These are phyloP conservation scores for Nerophis lumbriciformis DNA, from an alignment of 2,113 vertebrate species.

Conservation along the genomic window DNA sequence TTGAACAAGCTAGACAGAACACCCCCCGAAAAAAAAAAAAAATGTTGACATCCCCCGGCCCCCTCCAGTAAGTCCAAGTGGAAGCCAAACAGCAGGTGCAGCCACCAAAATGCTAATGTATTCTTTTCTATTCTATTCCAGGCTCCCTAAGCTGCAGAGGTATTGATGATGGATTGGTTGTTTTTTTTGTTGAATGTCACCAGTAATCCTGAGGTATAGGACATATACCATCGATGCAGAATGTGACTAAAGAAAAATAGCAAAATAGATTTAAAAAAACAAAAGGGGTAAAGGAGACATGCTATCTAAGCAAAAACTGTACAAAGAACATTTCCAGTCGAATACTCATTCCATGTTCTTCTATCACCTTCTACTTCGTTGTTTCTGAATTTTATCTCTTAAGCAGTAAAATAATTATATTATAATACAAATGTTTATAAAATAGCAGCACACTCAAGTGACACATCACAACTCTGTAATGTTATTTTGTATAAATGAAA, in stretches of 20 bases:
- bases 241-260: constrained; percentile 76
- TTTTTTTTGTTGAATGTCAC: constrained; percentile 70
- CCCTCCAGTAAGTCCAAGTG: constrained; percentile 74
- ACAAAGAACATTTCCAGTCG: constrained; percentile 95
- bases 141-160: constrained; percentile 72
- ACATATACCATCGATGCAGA: constrained; percentile 81
- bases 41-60: constrained; percentile 10
- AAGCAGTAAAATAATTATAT: constrained; percentile 99
- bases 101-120: constrained; percentile 16
- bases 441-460: constrained; percentile 99
- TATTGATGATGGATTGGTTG: constrained; percentile 80
- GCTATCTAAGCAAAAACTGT: constrained; percentile 78
- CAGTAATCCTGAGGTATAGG: constrained; percentile 97
- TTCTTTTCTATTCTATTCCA: constrained; percentile 30
- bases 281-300: constrained; percentile 55
- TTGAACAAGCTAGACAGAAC: constrained; percentile 24
- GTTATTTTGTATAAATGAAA: constrained; percentile 94
- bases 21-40: not conserved
- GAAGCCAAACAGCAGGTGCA: constrained; percentile 56
- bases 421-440: constrained; percentile 99
- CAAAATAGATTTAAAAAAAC: constrained; percentile 60
- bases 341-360: constrained; percentile 85
- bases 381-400: constrained; percentile 83
- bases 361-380: constrained; percentile 91
- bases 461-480: constrained; percentile 99